Evolutionary conservation across 53 echinoderm and acorn worm genomes (phyloP), one percentile per base, ranked within the genome.

Genomic region (Paelopatides confundens): DNA sequence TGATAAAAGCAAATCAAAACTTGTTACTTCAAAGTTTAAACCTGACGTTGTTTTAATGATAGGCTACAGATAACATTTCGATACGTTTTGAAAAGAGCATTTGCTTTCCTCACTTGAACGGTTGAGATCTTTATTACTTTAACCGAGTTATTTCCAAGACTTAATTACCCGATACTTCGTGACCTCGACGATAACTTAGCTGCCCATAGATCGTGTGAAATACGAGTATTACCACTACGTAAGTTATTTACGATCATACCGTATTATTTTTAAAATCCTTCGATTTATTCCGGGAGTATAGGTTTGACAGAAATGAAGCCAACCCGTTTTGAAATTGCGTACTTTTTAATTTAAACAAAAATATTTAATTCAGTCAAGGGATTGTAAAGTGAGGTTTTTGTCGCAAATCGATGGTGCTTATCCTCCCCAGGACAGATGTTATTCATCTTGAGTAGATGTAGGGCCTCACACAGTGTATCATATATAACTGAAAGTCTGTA

Each of bases 341-440:
- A 17, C 5, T 58, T 58, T 74, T 74, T 74, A 74, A 74, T 74
- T 74, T 40, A 74, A 74, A 74, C 74, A 58, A 58, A 58, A 58
- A 17, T 58, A 58, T 58, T 48, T n/a, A 58, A 58, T 21, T 58
- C 58, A 58, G 58, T 23, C 58, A 58, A 58, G 58, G 58, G 58
- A 58, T n/a, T 18, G 58, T 58, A 58, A 58, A 58, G 58, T 58
- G 15, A 23, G 24, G 58, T 21, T 58, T 23, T 58, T 23, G 24
- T 23, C 21, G 21, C 58, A 58, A 18, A 58, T 58, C 58, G 58
- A 58, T 58, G 58, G 58, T 58, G 58, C 58, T 58, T 58, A 58
- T 58, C 58, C 58, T 18, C 58, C 18, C 58, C 6, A 21, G 58
- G 58, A 3, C n/a, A 58, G 58, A 17, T 18, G 17, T 58, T 58